Percentiles rank a stretch among this genome's conserved stretches.
phyloP scores from a whole-genome alignment of 2,797 vertebrate genomes.

The Sebastes taczanowskii region DNA sequence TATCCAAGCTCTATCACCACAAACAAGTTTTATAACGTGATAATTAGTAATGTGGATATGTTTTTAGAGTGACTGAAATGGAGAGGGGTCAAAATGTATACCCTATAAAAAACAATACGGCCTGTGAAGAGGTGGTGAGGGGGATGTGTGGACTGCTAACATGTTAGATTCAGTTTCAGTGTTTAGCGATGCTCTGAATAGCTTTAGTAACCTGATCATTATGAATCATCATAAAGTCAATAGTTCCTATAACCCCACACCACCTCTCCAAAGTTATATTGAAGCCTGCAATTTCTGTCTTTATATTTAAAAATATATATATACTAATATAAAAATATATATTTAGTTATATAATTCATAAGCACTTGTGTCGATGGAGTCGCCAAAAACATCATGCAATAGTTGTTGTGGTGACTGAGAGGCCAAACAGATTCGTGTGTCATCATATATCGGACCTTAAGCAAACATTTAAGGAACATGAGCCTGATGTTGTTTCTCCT shows the following conservation, averaged over 20 bases:
- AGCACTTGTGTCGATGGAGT: neutral
- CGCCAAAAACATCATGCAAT: neutral
- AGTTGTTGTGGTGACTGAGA: neutral
- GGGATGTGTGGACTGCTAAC: neutral
- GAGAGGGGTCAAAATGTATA: conserved; percentile 12
- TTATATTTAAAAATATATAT: neutral
- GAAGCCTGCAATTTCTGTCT: neutral
- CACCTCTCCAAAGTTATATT: neutral
- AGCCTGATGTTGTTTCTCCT: neutral
- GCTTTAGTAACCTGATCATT: conserved; percentile 17
- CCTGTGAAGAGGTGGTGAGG: neutral
- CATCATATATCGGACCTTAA: neutral
- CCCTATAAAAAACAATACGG: conserved; percentile 19
- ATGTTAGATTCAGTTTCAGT: conserved; percentile 49
- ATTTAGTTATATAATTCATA: neutral
- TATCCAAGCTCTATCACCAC: neutral
- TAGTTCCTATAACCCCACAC: conserved; percentile 4
- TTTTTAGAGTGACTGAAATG: neutral
- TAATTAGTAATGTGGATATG: neutral
- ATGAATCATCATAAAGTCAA: neutral
- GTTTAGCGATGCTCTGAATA: conserved; percentile 43
- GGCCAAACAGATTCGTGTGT: neutral
- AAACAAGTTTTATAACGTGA: neutral
- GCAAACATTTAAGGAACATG: conserved; percentile 8
- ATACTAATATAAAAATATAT: neutral